Percentiles rank a stretch among this genome's conserved stretches.
phyloP scores from a whole-genome alignment of 2,113 vertebrate species.

The Aptenodytes forsteri region DNA sequence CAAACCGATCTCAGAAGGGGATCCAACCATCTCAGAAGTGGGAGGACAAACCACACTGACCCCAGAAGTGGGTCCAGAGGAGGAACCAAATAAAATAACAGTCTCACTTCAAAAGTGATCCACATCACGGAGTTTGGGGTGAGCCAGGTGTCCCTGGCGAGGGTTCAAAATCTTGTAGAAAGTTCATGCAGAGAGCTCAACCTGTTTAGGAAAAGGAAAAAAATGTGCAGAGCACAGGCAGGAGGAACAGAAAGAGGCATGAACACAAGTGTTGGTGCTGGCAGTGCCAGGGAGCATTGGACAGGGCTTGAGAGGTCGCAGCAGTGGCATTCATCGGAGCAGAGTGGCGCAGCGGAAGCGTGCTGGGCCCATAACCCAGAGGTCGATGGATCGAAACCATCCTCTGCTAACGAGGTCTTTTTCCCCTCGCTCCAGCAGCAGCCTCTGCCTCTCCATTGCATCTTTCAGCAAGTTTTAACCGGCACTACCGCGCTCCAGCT shows the following conservation, averaged over 20 bases:
- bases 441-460: background rate
- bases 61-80: background rate
- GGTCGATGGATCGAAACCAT: background rate
- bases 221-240: background rate
- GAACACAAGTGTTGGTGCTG: rapidly evolving
- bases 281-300: rapidly evolving
- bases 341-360: conserved; percentile 1
- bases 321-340: rapidly evolving
- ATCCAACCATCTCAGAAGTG: background rate
- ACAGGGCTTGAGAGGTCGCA: background rate
- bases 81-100: background rate
- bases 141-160: background rate
- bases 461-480: no score
- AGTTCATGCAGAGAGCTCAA: background rate
- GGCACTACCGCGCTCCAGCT: background rate
- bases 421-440: background rate
- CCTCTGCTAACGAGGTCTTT: background rate
- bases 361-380: conserved; percentile 17
- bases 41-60: background rate
- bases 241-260: background rate
- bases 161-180: background rate
- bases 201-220: background rate
- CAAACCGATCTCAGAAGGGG: background rate
- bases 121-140: background rate
- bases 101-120: background rate